Percentiles rank a stretch among this genome's conserved stretches.
These are phyloP conservation scores for Isichthys henryi DNA, from an alignment of 2,113 vertebrate genomes.

Conservation along the genomic window DNA sequence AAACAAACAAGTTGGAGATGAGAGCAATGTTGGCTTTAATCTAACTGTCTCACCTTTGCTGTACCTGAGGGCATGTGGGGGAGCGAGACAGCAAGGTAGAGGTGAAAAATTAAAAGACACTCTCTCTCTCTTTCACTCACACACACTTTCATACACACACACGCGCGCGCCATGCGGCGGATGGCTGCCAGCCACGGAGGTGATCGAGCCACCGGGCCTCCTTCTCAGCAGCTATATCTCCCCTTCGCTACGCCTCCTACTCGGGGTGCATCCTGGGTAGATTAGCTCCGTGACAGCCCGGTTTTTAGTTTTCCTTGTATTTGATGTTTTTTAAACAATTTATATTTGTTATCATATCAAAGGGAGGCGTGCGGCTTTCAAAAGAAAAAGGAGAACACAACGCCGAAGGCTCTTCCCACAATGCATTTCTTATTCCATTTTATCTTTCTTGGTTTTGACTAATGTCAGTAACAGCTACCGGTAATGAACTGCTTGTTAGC, in stretches of 20 bases:
- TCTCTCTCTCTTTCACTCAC: background rate
- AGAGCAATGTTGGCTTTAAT: constrained; percentile 26
- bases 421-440: constrained; percentile 96
- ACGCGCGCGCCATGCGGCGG: background rate
- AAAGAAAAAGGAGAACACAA: constrained; percentile 78
- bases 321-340: constrained; percentile 97
- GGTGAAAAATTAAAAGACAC: constrained; percentile 1
- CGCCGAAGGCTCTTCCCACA: constrained; percentile 78
- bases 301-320: constrained; percentile 68
- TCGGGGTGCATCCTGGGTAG: constrained; percentile 72
- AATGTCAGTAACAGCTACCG: constrained; percentile 99
- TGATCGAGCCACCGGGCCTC: background rate
- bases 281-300: constrained; percentile 74
- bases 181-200: background rate
- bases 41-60: constrained; percentile 35
- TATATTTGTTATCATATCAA: constrained; percentile 99
- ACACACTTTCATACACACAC: background rate
- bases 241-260: constrained; percentile 71
- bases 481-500: constrained; percentile 99
- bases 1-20: constrained; percentile 53
- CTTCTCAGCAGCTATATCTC: constrained; percentile 68
- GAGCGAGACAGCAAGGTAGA: background rate
- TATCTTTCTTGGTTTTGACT: constrained; percentile 97
- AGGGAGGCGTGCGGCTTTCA: constrained; percentile 87
- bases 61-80: constrained; percentile 26